Evolutionary conservation across 2,888 invertebrate species (phyloP).

Genomic region (Agriopis leucophaearia): DNA sequence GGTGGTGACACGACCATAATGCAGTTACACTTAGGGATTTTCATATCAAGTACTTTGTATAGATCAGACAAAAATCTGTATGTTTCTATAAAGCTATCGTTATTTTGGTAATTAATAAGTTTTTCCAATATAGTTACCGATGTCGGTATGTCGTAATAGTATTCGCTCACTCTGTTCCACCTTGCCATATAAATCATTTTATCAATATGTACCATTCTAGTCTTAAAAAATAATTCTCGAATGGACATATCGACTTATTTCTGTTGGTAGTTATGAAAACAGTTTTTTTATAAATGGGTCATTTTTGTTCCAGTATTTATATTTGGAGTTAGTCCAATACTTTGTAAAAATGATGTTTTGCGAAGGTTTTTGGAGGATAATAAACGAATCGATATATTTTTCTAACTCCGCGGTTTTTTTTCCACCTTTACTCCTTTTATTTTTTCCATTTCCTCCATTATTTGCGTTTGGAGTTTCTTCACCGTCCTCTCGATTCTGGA

Average conservation of each 20-base stretch:
- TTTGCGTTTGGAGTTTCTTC: not conserved
- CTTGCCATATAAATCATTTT: slow-evolving; percentile 1
- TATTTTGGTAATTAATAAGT: not conserved
- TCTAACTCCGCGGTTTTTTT: slow-evolving; percentile 28
- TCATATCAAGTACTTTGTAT: slow-evolving; percentile 4
- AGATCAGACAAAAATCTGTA: not conserved
- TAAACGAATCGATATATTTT: slow-evolving; percentile 13
- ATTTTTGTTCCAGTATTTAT: slow-evolving; percentile 15
- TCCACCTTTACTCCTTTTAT: slow-evolving; percentile 25
- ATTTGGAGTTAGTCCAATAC: slow-evolving; percentile 4
- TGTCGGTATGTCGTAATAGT: slow-evolving; percentile 5
- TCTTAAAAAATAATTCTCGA: not conserved
- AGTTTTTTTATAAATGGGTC: slow-evolving; percentile 21
- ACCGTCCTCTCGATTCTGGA: not conserved
- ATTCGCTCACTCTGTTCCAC: slow-evolving; percentile 2
- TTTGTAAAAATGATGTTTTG: slow-evolving; percentile 12
- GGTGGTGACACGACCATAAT: slow-evolving; percentile 1
- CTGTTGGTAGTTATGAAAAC: slow-evolving; percentile 9
- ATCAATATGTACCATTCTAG: not conserved
- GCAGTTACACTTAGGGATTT: slow-evolving; percentile 2
- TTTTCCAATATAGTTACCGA: not conserved
- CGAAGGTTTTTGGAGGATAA: slow-evolving; percentile 17
- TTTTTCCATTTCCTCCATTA: slow-evolving; percentile 16
- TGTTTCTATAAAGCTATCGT: not conserved
- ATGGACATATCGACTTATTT: not conserved